Evolutionary conservation across 1,140 invertebrate species (phyloP), one percentile per base, ranked within the genome.

Genomic region (Drosophila paulistorum): DNA sequence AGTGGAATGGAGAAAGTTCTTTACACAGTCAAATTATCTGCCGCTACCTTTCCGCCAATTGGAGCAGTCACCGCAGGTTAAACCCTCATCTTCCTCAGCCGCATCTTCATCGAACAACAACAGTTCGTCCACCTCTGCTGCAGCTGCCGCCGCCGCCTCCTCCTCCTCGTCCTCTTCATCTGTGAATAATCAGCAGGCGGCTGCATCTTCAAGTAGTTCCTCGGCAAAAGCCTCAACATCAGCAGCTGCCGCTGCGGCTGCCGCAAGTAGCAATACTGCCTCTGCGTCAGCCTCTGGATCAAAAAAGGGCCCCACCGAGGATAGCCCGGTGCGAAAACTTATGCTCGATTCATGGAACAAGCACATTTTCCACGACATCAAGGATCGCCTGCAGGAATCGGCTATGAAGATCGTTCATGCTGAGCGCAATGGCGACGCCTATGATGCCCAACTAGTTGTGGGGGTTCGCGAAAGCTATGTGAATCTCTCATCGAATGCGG

Each of bases 281-380:
- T 92, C 69, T 90, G 93, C 78, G 80, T 91, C 55, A 13, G 68
- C 77, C 13, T 74, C 83, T 39, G 74, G 59, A 35, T 81, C 84
- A 0, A 96, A 90, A 96, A 96, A 96, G 84, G 94, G 94, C 81
- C 94, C 95, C 81, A 94, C 94, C 66, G 97, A 98, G 82, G 97
- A 98, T 84, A 97, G 96, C 93, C 95, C 98, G 77, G 98, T 99
- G 41, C 94, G 97, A 26, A 94, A 99, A 95, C 92, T 99, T 58
- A 99, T 99, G 98, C 93, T 99, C 72, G 98, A 99, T 92, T 98
- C 96, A 78, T 99, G 98, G 98, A 99, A 99, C 94, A 95, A 97
- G 91, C 98, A 97, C 92, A 99, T 99, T 89, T 99, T 99, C 93
- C 95, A 95, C 90, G 97, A 98, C 92, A 99, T 99, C 73, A 98